Conservation (phyloP, 2,797 vertebrate genomes). For the Tamandua tetradactyla region DNA sequence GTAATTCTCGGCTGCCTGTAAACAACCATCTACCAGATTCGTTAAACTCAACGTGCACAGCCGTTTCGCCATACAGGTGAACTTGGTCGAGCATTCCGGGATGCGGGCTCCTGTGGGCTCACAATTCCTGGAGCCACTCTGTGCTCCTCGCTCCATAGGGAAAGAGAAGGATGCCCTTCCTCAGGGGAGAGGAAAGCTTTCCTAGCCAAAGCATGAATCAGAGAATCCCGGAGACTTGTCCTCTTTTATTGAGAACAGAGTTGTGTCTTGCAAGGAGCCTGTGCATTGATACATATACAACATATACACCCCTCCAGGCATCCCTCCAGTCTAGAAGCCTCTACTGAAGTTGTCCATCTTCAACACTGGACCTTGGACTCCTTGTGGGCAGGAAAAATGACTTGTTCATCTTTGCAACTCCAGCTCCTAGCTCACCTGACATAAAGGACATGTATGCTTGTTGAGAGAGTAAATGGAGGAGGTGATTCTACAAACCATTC, state of each 20-base stretch:
- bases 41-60: constrained; percentile 54
- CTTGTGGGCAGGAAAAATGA: background rate
- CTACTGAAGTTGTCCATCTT: background rate
- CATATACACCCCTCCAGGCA: background rate
- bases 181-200: background rate
- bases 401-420: background rate
- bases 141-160: background rate
- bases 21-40: constrained; percentile 64
- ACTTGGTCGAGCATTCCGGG: background rate
- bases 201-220: background rate
- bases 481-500: background rate
- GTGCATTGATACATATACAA: background rate
- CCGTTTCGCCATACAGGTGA: background rate
- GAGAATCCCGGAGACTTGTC: background rate
- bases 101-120: background rate
- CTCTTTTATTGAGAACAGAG: background rate
- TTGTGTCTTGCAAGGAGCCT: background rate
- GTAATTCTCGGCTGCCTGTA: constrained; percentile 58
- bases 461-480: background rate
- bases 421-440: background rate
- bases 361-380: background rate
- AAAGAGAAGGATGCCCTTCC: background rate
- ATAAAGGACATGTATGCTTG: background rate
- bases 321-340: background rate
- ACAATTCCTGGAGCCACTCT: background rate